A percentile compares a stretch with the other conserved stretches of the same genome.
Conservation (phyloP, 2,797 vertebrate genomes). For the Phataginus tricuspis region DNA sequence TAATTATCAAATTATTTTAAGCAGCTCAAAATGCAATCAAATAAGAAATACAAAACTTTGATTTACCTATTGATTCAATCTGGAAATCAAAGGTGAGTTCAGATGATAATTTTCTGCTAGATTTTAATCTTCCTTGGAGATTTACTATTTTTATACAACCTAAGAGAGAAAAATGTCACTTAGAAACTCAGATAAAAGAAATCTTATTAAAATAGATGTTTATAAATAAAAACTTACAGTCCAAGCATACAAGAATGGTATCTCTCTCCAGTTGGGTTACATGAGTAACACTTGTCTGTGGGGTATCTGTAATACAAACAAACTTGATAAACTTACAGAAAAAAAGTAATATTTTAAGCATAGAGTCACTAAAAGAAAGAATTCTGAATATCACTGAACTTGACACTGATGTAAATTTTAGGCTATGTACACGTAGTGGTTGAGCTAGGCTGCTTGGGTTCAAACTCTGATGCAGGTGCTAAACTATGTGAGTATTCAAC, state of each 20-base stretch:
- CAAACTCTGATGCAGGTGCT: not conserved
- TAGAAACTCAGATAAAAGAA: constrained; percentile 22
- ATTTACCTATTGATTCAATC: constrained; percentile 94
- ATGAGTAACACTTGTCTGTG: constrained; percentile 94
- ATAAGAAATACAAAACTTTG: constrained; percentile 24
- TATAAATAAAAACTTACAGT: constrained; percentile 90
- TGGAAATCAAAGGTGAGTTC: constrained; percentile 97
- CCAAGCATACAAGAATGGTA: constrained; percentile 95
- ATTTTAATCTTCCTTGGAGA: constrained; percentile 95
- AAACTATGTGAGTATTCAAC: not conserved
- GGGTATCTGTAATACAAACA: constrained; percentile 89
- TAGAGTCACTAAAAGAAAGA: not conserved
- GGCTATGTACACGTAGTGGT: not conserved
- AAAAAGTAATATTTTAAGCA: not conserved
- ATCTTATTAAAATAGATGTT: constrained; percentile 38
- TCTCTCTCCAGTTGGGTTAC: constrained; percentile 96
- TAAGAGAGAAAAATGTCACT: constrained; percentile 79
- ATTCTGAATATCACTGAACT: not conserved
- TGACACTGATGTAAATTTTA: not conserved
- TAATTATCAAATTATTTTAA: constrained; percentile 43
- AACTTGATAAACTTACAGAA: not conserved
- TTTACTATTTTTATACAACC: constrained; percentile 98
- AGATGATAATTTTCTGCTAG: constrained; percentile 94
- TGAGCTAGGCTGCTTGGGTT: not conserved
- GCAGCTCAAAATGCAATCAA: not conserved